Conservation (phyloP, 2,113 vertebrate genomes). For the Psilopsiagon aurifrons region DNA sequence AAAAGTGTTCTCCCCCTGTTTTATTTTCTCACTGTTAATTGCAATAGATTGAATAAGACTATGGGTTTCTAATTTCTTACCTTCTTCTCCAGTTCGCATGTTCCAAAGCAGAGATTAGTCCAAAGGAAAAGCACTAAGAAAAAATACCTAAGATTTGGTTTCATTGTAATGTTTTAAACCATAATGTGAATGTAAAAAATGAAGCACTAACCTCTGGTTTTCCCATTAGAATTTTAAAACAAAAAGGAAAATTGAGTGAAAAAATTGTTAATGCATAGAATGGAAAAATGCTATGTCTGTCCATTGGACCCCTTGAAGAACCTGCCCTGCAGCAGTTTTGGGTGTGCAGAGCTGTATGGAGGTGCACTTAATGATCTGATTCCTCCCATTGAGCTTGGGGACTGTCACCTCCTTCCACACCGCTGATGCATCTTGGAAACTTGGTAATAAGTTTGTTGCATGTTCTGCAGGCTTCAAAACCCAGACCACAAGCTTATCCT, state of each 20-base stretch:
- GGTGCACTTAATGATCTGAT: background rate
- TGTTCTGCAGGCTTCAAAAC: background rate
- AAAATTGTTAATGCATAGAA: background rate
- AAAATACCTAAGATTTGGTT: background rate
- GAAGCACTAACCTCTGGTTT: background rate
- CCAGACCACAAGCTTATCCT: accelerated
- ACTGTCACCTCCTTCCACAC: background rate
- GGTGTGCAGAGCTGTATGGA: background rate
- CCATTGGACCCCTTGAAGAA: background rate
- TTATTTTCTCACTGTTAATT: background rate
- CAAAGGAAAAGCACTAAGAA: background rate
- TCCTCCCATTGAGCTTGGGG: background rate
- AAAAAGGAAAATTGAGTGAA: background rate
- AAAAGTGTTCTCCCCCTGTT: background rate
- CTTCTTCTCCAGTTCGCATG: background rate
- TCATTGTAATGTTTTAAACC: background rate
- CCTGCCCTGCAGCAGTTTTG: no score
- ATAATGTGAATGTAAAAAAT: background rate
- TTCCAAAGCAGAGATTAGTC: background rate
- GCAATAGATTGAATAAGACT: background rate
- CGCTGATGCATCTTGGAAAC: background rate
- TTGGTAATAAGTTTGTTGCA: background rate
- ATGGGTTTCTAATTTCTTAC: background rate
- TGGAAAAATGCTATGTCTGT: background rate
- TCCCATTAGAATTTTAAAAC: background rate